Evolutionary conservation across 2,888 invertebrate genomes (phyloP), one percentile per base, ranked within the genome.

Genomic region (Clivina fossor): DNA sequence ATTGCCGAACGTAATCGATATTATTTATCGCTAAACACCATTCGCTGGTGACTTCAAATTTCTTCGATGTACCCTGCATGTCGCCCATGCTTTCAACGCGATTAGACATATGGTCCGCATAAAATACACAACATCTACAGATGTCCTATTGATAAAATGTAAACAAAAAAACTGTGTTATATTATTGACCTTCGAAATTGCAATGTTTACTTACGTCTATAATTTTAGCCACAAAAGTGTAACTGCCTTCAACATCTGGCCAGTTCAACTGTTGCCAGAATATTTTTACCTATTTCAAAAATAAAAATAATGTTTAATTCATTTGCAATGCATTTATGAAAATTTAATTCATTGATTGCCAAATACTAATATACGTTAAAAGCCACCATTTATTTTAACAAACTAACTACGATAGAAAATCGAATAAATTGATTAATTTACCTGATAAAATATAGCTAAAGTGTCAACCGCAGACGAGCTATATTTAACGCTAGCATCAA

Each of bases 1-100:
- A 89, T 69, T 91, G 88, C 2, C 93, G 80, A 18, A 97, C 93
- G 70, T 95, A 94, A 71, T 96, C 95, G 62, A 97, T 94, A 68
- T 98, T 97, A 76, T 98, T 98, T 60, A 97, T 93, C 3, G 95
- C 93, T 22, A 94, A 82, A 68, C 97, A 98, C 84, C 97, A 90
- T 78, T 90, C 90, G 1, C 81, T 82, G 0, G 92, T 91, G 8
- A 92, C 86, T 71, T 86, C 83, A 71, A 90, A 92, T 58, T 84
- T 82, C 63, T 81, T 82, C 60, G 86, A 85, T 18, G 83, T 80
- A 3, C 81, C 78, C 58, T 75, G 76, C 7, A 80, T 76, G 8
- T 79, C 74, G 1, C 85, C 84, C 55, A 82, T 77, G 60, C 82
- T 82, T 56, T 86, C 86, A 0, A 91, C 90, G 46, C 85, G 83